A percentile compares a stretch with the other conserved stretches of the same genome.
phyloP scores from a whole-genome alignment of 2,888 invertebrate genomes.

The Steromphala cineraria region DNA sequence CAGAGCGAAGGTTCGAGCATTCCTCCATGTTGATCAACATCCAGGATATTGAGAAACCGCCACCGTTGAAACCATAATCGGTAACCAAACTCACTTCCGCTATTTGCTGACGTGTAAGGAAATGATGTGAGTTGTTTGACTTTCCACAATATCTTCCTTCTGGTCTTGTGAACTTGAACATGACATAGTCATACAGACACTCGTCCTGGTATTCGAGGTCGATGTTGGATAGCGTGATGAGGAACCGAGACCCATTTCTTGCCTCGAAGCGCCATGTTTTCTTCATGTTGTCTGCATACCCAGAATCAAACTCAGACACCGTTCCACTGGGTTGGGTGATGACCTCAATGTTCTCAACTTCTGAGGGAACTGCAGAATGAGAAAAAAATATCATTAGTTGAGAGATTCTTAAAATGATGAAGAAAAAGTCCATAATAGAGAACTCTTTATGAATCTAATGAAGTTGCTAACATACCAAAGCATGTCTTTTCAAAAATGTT shows the following conservation, averaged over 20 bases:
- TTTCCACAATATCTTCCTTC: slow-evolving; percentile 35
- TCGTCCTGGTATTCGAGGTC: slow-evolving; percentile 47
- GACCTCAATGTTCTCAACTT: background rate
- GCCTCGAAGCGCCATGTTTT: slow-evolving; percentile 28
- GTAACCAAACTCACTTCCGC: slow-evolving; percentile 38
- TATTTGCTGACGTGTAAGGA: slow-evolving; percentile 27
- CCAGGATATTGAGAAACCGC: slow-evolving; percentile 45
- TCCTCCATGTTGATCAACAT: slow-evolving; percentile 23
- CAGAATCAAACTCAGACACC: background rate
- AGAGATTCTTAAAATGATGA: too few species aligned
- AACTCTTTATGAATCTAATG: too few species aligned
- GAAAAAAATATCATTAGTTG: too few species aligned
- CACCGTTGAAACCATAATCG: slow-evolving; percentile 39
- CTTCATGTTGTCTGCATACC: slow-evolving; percentile 37
- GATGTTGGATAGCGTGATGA: slow-evolving; percentile 31
- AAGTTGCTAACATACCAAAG: too few species aligned
- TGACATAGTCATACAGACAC: slow-evolving; percentile 50
- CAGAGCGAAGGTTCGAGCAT: background rate
- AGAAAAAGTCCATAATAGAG: too few species aligned
- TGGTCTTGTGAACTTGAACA: slow-evolving; percentile 25
- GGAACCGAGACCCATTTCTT: slow-evolving; percentile 25
- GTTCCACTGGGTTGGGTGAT: slow-evolving; percentile 11
- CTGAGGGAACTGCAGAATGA: background rate
- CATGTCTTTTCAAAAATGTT: too few species aligned
- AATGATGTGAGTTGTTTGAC: background rate